These are phyloP conservation scores for Danionella dracula DNA, from an alignment of 2,797 vertebrate species.

Conservation along the genomic window DNA sequence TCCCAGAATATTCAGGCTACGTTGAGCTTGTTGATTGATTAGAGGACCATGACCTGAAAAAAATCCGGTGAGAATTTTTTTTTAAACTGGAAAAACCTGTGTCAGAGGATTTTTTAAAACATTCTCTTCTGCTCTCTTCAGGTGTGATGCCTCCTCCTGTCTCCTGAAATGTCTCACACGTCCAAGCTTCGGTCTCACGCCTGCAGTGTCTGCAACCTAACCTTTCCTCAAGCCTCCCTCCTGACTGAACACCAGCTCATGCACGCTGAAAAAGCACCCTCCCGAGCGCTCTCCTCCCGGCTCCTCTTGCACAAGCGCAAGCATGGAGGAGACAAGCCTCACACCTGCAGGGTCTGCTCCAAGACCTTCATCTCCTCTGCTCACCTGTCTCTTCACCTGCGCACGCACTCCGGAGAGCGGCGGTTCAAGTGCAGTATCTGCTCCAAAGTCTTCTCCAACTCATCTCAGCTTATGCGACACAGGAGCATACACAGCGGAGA, in stretches of 20 bases:
- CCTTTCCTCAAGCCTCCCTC: neutral
- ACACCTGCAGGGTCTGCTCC: conserved; percentile 63
- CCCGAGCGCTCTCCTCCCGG: conserved; percentile 48
- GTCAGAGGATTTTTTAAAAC: no score
- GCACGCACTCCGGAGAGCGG: conserved; percentile 64
- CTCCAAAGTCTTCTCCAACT: conserved; percentile 69
- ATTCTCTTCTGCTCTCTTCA: neutral
- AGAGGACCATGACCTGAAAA: no score
- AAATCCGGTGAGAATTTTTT: no score
- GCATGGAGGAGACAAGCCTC: conserved; percentile 55
- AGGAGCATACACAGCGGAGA: conserved; percentile 68
- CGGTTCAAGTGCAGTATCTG: conserved; percentile 66
- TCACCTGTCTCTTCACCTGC: conserved; percentile 65
- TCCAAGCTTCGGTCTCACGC: neutral
- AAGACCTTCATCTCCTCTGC: conserved; percentile 52
- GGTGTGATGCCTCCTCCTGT: neutral
- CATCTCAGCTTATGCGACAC: conserved; percentile 69
- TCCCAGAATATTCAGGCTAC: no score
- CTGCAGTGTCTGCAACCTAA: neutral
- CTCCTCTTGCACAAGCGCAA: conserved; percentile 44
- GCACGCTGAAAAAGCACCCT: conserved; percentile 9
- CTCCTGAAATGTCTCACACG: neutral
- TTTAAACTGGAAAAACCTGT: no score
- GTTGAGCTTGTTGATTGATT: no score
- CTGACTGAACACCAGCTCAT: conserved; percentile 25